Percentiles rank a stretch among this genome's conserved stretches.
Conservation (phyloP, 2,797 vertebrate genomes). For the Melanotaenia nigrans region DNA sequence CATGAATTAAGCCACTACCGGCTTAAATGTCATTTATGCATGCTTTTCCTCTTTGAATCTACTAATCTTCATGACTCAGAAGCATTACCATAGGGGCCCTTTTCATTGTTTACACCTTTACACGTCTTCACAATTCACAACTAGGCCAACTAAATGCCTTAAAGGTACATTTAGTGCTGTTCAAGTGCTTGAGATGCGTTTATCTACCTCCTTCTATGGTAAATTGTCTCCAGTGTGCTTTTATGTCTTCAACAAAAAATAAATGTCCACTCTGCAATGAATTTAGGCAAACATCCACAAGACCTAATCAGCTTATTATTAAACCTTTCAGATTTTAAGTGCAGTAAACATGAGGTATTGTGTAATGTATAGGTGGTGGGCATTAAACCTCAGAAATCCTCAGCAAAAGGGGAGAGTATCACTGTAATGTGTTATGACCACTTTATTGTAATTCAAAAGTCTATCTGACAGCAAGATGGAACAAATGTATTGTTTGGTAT, state of each 20-base stretch:
- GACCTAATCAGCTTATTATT: slow-evolving; percentile 59
- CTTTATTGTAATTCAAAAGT: slow-evolving; percentile 4
- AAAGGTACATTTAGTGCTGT: slow-evolving; percentile 42
- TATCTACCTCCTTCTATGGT: slow-evolving; percentile 49
- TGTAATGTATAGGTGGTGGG: slow-evolving; percentile 21
- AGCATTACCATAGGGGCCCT: neutral
- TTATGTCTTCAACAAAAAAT: slow-evolving; percentile 53
- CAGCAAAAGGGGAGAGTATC: slow-evolving; percentile 19
- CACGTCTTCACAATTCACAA: slow-evolving; percentile 33
- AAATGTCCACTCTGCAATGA: slow-evolving; percentile 42
- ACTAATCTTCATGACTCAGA: slow-evolving; percentile 23
- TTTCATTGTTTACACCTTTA: slow-evolving; percentile 46
- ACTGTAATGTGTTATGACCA: slow-evolving; percentile 8
- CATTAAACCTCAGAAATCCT: slow-evolving; percentile 30
- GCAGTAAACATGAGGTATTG: slow-evolving; percentile 34
- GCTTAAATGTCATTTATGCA: slow-evolving; percentile 19
- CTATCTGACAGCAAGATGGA: slow-evolving; percentile 3
- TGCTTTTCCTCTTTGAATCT: slow-evolving; percentile 5
- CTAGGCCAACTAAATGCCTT: slow-evolving; percentile 56
- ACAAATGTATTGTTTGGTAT: slow-evolving; percentile 23
- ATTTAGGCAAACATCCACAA: slow-evolving; percentile 55
- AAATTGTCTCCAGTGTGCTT: slow-evolving; percentile 59
- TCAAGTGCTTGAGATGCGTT: slow-evolving; percentile 45
- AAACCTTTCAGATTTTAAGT: slow-evolving; percentile 51
- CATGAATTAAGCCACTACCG: slow-evolving; percentile 6